phyloP scores from a whole-genome alignment of 2,888 invertebrate species.

The Lottia gigantea region DNA sequence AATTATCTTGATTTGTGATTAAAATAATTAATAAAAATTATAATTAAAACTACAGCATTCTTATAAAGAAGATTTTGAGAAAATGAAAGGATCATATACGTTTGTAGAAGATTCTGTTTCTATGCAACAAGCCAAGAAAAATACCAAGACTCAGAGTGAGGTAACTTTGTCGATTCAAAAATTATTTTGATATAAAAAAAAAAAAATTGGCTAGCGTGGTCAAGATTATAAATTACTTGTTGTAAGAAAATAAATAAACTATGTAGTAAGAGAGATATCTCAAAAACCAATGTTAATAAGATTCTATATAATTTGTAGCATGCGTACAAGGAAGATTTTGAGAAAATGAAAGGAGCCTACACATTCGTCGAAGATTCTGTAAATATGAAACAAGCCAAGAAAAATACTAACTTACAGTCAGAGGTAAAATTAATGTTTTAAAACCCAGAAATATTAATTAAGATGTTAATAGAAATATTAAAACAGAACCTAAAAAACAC shows the following conservation, averaged over 20 bases:
- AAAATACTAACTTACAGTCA: slow-evolving; percentile 89
- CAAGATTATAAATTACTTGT: too few species aligned
- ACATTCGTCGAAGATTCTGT: slow-evolving; percentile 82
- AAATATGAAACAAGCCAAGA: slow-evolving; percentile 89
- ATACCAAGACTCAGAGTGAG: slow-evolving; percentile 88
- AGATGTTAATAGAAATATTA: too few species aligned
- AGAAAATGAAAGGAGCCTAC: slow-evolving; percentile 92
- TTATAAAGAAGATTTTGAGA: slow-evolving; percentile 98
- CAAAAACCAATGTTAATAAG: too few species aligned
- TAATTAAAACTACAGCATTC: slow-evolving; percentile 74
- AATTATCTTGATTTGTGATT: too few species aligned
- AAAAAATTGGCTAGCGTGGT: too few species aligned
- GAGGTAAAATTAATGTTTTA: slow-evolving; percentile 74
- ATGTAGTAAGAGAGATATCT: too few species aligned
- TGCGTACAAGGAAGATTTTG: slow-evolving; percentile 93
- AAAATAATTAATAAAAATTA: not conserved
- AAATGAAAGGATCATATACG: slow-evolving; percentile 87
- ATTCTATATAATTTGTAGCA: not conserved
- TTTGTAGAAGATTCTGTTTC: slow-evolving; percentile 87
- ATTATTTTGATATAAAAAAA: too few species aligned
- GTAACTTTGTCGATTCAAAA: slow-evolving; percentile 69
- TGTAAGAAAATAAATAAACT: too few species aligned
- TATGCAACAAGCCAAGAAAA: slow-evolving; percentile 88
- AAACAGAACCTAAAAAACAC: too few species aligned
- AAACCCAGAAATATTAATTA: too few species aligned